Conservation (phyloP, 2,888 invertebrate species). For the Brachypalpus laphriformis region DNA sequence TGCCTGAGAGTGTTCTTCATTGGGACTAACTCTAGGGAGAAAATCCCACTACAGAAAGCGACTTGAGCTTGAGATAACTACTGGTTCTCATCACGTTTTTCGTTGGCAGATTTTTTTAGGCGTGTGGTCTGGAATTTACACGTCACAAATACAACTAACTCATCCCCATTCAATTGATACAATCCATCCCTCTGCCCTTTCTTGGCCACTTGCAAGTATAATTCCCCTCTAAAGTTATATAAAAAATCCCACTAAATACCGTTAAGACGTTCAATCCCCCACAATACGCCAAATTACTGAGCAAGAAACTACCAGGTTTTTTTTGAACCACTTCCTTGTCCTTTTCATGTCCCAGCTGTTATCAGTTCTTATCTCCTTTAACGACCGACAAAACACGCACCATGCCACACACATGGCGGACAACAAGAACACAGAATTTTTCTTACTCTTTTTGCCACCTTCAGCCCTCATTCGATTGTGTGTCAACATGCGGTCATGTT, state of each 20-base stretch:
- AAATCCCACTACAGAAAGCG: too few relatives aligned
- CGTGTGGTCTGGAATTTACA: too few relatives aligned
- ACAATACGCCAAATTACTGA: too few relatives aligned
- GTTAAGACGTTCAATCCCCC: not conserved
- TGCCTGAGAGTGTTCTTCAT: too few relatives aligned
- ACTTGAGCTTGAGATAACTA: too few relatives aligned
- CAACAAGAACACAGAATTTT: not conserved
- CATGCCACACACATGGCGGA: not conserved
- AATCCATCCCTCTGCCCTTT: not conserved
- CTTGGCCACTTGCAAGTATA: not conserved
- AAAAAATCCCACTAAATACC: not conserved
- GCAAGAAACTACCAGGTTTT: too few relatives aligned
- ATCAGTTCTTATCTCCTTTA: constrained; percentile 12
- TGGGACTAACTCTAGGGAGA: too few relatives aligned
- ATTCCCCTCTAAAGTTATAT: not conserved
- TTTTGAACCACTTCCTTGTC: not conserved
- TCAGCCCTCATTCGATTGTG: constrained; percentile 5
- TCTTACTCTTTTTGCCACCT: not conserved
- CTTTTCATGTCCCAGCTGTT: not conserved
- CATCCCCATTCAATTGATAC: too few relatives aligned
- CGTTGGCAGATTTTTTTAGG: too few relatives aligned
- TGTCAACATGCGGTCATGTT: constrained; percentile 46
- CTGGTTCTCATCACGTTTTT: too few relatives aligned
- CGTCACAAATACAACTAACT: too few relatives aligned
- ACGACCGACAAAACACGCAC: not conserved